phyloP scores from a whole-genome alignment of 37 sponge, comb jelly and placozoan genomes.

The Bolinopsis microptera region DNA sequence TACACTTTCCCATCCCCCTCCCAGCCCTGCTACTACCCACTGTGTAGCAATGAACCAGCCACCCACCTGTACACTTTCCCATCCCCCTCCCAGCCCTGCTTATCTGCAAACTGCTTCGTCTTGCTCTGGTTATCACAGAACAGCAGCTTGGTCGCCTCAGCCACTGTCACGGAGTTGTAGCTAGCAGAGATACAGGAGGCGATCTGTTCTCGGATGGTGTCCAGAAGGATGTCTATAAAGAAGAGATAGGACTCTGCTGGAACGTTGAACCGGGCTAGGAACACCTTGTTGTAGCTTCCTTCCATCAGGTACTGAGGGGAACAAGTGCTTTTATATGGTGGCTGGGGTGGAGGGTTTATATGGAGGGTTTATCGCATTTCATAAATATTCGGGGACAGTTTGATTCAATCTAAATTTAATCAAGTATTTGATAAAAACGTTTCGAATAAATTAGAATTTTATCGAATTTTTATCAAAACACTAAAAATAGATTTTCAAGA shows the following conservation, averaged over 20 bases:
- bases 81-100: constrained; percentile 72
- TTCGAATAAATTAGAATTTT: no score
- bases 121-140: constrained; percentile 67
- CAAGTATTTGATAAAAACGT: background rate
- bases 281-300: constrained; percentile 95
- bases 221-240: constrained; percentile 88
- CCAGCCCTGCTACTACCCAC: constrained; percentile 81
- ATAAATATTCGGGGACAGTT: no score
- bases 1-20: background rate
- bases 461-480: no score
- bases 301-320: constrained; percentile 82
- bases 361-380: no score
- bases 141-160: constrained; percentile 79
- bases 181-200: constrained; percentile 83
- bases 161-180: constrained; percentile 67
- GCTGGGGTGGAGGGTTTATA: background rate
- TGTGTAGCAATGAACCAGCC: no score
- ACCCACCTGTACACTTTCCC: constrained; percentile 53
- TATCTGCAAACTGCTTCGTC: constrained; percentile 65
- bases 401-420: no score
- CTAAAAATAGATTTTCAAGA: no score
- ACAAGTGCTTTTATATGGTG: background rate
- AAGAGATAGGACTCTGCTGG: constrained; percentile 85
- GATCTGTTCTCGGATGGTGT: constrained; percentile 88
- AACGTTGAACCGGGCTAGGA: constrained; percentile 75